These are phyloP conservation scores for Pollimyrus isidori DNA, from an alignment of 2,113 vertebrate genomes.

Conservation along the genomic window DNA sequence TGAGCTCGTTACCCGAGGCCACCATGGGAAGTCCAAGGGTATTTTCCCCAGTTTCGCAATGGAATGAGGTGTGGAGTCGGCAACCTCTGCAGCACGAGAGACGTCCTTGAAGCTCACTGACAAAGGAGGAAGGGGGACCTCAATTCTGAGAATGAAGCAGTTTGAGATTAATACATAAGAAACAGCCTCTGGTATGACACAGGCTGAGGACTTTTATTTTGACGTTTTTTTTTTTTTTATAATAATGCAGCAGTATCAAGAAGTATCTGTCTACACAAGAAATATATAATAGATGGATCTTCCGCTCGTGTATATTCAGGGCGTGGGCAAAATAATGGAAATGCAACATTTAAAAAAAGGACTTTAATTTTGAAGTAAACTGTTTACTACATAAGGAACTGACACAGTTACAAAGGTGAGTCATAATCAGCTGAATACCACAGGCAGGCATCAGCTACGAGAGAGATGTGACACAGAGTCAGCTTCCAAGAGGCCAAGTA, in stretches of 20 bases:
- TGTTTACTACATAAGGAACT: background rate
- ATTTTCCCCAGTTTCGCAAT: background rate
- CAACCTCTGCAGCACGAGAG: background rate
- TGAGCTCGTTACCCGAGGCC: background rate
- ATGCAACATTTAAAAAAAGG: background rate
- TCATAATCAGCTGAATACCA: background rate
- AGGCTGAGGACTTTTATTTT: background rate
- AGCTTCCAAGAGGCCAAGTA: background rate
- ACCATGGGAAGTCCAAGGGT: no score
- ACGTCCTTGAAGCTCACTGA: background rate
- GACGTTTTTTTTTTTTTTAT: background rate
- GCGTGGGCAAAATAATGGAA: background rate
- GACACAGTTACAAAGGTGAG: background rate
- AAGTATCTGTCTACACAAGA: background rate
- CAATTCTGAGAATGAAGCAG: background rate
- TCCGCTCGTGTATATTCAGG: background rate
- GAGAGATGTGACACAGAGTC: background rate
- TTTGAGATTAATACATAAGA: background rate
- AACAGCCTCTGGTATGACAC: background rate
- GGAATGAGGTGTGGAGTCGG: background rate
- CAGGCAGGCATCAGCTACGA: background rate
- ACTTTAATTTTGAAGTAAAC: background rate
- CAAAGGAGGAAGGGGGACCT: background rate
- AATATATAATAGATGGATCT: background rate
- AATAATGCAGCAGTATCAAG: background rate